Base-by-base conservation (phyloP, 2,797 vertebrate genomes). In the Hylomyscus alleni region DNA sequence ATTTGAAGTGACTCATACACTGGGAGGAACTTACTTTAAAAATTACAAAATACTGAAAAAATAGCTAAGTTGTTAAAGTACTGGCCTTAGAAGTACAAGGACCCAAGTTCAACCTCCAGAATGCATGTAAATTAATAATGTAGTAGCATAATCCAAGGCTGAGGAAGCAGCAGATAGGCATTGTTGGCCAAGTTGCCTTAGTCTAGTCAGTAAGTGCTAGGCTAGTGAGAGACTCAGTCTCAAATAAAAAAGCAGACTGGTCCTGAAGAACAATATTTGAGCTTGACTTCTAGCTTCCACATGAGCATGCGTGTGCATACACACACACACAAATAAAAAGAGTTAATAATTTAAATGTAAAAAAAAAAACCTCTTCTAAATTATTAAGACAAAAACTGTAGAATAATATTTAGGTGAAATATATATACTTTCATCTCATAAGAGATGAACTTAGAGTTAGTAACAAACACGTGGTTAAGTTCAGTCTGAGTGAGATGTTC, bases 231-330 rank as follows among this genome's bases (percentile, higher is more conserved):
- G 52, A 88, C 37, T 9, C 52, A 22, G 52, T 17, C 37, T 88
- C 52, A 88, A 75, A 56, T 7, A 72, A 40, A 19, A 88, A 56
- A 73, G 69, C 24, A 22, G 37, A 56, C 26, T 44, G 26, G 40
- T 75, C n/a, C n/a, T 88, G 17, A 88, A 40, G 24, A 44, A 75
- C 26, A 31, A 37, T 2, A 19, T 44, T 52, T 34, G 17, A 89
- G 26, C 19, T 58, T 76, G 37, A 75, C 26, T 15, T 75, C 69
- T 58, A n/a, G 3, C 26, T 10, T 40, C 37, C 31, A 58, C 20
- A 52, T 14, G 1, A 0, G 6, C 24, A 1, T 0, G 15, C 0
- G 2, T 13, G 10, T 10, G 24, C 22, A 40, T 34, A 11, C 29
- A 34, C 76, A 20, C 76, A 60, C 20, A 37, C n/a, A 44, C 22